Base-by-base conservation (phyloP, 1,140 invertebrate species). In the Drosophila lacertosa region DNA sequence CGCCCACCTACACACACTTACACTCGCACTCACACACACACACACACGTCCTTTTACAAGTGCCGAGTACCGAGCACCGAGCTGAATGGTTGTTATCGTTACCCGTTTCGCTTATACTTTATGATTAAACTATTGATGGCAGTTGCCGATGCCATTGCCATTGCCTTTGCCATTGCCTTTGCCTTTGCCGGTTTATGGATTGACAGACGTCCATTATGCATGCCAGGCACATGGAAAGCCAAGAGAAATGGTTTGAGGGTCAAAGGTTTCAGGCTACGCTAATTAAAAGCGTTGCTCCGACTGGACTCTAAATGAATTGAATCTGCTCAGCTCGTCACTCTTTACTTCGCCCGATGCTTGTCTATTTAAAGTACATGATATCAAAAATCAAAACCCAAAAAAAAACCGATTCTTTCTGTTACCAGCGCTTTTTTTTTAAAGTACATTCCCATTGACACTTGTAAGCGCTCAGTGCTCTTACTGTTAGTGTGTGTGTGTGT, bases 51-150 rank as follows among this genome's bases (percentile, higher is more conserved):
- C n/a, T n/a, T n/a, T n/a, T n/a, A n/a, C 16, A 33, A 18, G 29
- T 51, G 48, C 35, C 33, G 29, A 22, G 10, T 57, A 32, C 20
- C 55, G 32, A 9, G 54, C 13, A 35, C 2, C 39, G 18, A 20
- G 45, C 20, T 83, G 59, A 82, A 84, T 83, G 79, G 75, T 67
- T 84, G 79, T 83, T 83, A 84, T 84, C 79, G 80, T 83, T 83
- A 78, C 75, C 60, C 64, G 50, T 57, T 72, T 29, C 62, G 45
- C 37, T 70, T 66, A 67, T 78, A 86, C 77, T 77, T 84, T 86
- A 84, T 84, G 80, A 84, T 84, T 86, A 84, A 84, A 84, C 80
- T 84, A 84, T 84, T 84, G 80, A 81, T 44, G 62, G 65, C 58
- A 53, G 55, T 66, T 48, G 40, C n/a, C n/a, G n/a, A n/a, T n/a